phyloP scores from a whole-genome alignment of 2,888 invertebrate species.

The Trissolcus japonicus region DNA sequence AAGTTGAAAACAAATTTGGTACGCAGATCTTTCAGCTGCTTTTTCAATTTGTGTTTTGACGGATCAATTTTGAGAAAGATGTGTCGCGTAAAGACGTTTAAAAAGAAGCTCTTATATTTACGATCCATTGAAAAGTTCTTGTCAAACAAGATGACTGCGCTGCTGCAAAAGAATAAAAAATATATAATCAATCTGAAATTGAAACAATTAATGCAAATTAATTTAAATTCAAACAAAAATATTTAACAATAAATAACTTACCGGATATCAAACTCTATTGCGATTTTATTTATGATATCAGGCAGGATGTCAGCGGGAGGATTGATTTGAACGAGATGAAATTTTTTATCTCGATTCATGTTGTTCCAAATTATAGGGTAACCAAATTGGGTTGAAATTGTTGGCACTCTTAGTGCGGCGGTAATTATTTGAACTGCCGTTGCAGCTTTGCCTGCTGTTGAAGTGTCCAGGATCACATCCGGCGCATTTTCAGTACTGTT shows the following conservation, averaged over 20 bases:
- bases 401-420: constrained; percentile 87
- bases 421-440: constrained; percentile 91
- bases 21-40: constrained; percentile 81
- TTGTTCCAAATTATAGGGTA: constrained; percentile 86
- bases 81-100: constrained; percentile 93
- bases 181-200: neutral
- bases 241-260: neutral
- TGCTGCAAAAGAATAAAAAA: constrained; percentile 69
- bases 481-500: constrained; percentile 82
- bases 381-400: constrained; percentile 90
- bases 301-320: constrained; percentile 92
- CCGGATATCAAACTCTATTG: constrained; percentile 83
- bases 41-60: constrained; percentile 69
- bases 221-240: neutral
- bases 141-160: constrained; percentile 94
- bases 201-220: neutral
- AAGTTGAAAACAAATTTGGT: constrained; percentile 86
- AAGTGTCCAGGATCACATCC: constrained; percentile 88
- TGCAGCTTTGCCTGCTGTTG: constrained; percentile 88
- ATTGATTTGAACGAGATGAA: constrained; percentile 88
- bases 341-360: constrained; percentile 82
- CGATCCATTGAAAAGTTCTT: constrained; percentile 94
- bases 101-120: constrained; percentile 92
- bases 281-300: constrained; percentile 87
- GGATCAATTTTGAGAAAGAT: constrained; percentile 84